Percentiles rank a stretch among this genome's conserved stretches.
phyloP scores from a whole-genome alignment of 1,140 invertebrate genomes.

The Leguminivora glycinivorella region DNA sequence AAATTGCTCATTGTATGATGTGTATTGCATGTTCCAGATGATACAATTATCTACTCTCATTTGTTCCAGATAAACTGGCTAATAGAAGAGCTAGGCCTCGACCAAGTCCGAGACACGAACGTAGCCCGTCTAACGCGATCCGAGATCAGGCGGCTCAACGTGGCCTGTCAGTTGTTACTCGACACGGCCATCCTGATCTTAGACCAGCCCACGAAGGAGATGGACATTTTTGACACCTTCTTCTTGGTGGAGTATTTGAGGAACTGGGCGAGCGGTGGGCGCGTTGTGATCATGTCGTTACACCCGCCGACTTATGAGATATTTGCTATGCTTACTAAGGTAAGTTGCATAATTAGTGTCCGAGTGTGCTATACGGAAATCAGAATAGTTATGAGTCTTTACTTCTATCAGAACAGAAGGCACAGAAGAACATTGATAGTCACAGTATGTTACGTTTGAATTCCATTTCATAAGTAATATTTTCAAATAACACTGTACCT shows the following conservation, averaged over 20 bases:
- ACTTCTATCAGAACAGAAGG: no score
- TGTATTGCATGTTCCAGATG: no score
- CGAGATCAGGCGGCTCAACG: constrained; percentile 90
- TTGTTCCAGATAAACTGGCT: constrained; percentile 87
- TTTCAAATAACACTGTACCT: no score
- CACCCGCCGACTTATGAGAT: constrained; percentile 98
- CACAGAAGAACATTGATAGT: no score
- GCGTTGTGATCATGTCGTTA: constrained; percentile 94
- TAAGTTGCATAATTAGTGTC: constrained; percentile 31
- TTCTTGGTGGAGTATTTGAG: constrained; percentile 96
- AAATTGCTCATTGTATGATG: no score
- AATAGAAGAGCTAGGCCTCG: constrained; percentile 93
- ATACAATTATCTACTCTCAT: background rate
- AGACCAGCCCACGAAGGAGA: constrained; percentile 93
- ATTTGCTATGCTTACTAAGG: constrained; percentile 93
- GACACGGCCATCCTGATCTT: constrained; percentile 91
- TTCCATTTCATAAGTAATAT: no score
- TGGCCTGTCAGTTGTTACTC: constrained; percentile 92
- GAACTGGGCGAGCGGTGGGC: constrained; percentile 92
- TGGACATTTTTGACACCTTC: constrained; percentile 98
- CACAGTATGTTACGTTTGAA: no score
- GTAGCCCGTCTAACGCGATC: constrained; percentile 90
- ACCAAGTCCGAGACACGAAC: constrained; percentile 89
- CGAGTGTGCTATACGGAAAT: background rate
- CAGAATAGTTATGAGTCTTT: no score